Base-by-base conservation (phyloP, 2,888 invertebrate genomes). In the Exocentrus adspersus region DNA sequence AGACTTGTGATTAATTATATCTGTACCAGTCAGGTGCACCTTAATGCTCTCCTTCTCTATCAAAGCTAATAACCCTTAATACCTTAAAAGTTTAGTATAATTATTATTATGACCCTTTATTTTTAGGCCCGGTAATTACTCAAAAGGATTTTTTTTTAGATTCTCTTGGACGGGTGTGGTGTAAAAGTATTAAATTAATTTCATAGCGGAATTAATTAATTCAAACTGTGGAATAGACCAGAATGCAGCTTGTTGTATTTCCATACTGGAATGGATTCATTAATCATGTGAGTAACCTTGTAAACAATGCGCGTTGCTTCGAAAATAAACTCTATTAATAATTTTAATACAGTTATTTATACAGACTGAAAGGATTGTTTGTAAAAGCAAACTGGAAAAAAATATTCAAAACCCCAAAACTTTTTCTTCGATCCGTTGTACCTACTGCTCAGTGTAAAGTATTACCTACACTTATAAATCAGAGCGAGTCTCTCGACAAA, bases 1-100 rank as follows among this genome's bases (percentile, higher is more conserved):
- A 56, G 64, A 61, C 57, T 67, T 65, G 61, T 67, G 69, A 69
- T 69, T 69, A 69, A 69, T 69, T 64, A 50, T 30, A 24, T 43
- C 46, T 65, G 60, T 50, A 32, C 51, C 54, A 63, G 66, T 64
- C 67, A 69, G 67, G 69, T 69, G 67, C 62, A 60, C 53, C 50
- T 28, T 60, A 60, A 59, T 41, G 42, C 46, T 50, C n/a, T 43
- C 32, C 59, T 51, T 59, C 59, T 50, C 59, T 59, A 59, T 51
- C 59, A 51, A 51, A 59, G 41, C 42, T 59, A 59, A 59, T 59
- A 43, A 51, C 51, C 51, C 51, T 41, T 41, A 57, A 45, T 48
- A 46, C 30, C 37, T 32, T 57, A 48, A 57, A 46, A 46, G 57
- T 57, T n/a, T 57, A 48, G 46, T 46, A 4, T 57, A 53, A 53